Percentiles rank a stretch among this genome's conserved stretches.
Evolutionary conservation across 1,140 invertebrate genomes (phyloP).

Genomic region (Asobara japonica): DNA sequence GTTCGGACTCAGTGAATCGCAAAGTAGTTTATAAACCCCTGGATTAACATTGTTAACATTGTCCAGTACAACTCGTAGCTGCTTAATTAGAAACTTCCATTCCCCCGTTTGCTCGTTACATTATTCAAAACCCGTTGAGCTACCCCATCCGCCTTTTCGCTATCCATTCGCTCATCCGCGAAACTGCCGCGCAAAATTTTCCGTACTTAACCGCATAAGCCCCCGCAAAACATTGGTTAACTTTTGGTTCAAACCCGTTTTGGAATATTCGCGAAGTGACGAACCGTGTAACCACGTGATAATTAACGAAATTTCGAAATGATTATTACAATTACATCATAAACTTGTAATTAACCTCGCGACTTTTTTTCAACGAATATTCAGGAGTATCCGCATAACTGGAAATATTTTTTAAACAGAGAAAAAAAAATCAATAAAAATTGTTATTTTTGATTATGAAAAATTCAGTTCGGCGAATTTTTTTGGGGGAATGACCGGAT

Average conservation of each 20-base stretch:
- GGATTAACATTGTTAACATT: constrained; percentile 56
- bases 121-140: constrained; percentile 57
- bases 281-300: constrained; percentile 61
- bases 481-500: not conserved
- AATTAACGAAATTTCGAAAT: constrained; percentile 62
- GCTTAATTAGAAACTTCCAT: constrained; percentile 66
- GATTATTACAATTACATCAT: not conserved
- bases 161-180: not conserved
- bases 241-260: constrained; percentile 60
- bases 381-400: no score
- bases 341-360: not conserved
- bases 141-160: not conserved
- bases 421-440: no score
- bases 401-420: no score
- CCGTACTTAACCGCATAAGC: constrained; percentile 34
- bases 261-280: constrained; percentile 45
- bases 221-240: constrained; percentile 56
- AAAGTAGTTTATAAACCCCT: constrained; percentile 40
- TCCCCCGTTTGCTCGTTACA: constrained; percentile 57
- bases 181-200: constrained; percentile 48
- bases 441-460: not conserved
- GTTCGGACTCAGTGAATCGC: constrained; percentile 51
- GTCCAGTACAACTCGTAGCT: constrained; percentile 51
- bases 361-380: not conserved
- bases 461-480: not conserved